phyloP scores from a whole-genome alignment of 1,140 invertebrate species.

The Tetragnatha versicolor region DNA sequence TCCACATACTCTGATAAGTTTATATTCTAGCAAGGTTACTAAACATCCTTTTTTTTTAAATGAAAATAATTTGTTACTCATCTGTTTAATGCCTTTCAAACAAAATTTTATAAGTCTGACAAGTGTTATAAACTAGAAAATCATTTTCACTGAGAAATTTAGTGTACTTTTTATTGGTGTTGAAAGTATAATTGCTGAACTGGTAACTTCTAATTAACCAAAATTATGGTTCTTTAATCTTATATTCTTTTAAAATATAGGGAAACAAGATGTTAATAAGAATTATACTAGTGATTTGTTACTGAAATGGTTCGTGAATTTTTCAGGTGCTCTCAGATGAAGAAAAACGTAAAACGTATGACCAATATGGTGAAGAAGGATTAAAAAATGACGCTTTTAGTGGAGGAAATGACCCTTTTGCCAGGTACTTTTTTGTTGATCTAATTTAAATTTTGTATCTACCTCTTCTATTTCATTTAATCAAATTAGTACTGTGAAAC shows the following conservation, averaged over 20 bases:
- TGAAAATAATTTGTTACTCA: too few relatives aligned
- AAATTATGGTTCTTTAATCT: constrained; percentile 15
- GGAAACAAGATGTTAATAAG: background rate
- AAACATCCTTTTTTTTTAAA: too few relatives aligned
- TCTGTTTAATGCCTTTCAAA: too few relatives aligned
- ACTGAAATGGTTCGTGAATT: background rate
- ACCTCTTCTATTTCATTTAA: too few relatives aligned
- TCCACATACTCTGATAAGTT: too few relatives aligned
- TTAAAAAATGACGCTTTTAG: constrained; percentile 87
- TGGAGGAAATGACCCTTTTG: constrained; percentile 84
- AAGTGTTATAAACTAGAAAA: too few relatives aligned
- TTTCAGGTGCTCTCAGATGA: constrained; percentile 82
- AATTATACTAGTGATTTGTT: background rate
- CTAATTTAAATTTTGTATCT: too few relatives aligned
- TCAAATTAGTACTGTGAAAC: too few relatives aligned
- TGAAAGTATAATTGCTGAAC: background rate
- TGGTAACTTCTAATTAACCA: background rate
- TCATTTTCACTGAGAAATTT: too few relatives aligned
- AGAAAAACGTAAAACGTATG: constrained; percentile 94
- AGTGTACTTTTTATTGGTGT: background rate
- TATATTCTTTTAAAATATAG: background rate
- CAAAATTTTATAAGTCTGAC: too few relatives aligned
- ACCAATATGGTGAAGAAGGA: constrained; percentile 96
- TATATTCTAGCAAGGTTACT: too few relatives aligned
- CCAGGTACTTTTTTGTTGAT: too few relatives aligned